Conservation (phyloP, 2,888 invertebrate species). For the Dryobota labecula region DNA sequence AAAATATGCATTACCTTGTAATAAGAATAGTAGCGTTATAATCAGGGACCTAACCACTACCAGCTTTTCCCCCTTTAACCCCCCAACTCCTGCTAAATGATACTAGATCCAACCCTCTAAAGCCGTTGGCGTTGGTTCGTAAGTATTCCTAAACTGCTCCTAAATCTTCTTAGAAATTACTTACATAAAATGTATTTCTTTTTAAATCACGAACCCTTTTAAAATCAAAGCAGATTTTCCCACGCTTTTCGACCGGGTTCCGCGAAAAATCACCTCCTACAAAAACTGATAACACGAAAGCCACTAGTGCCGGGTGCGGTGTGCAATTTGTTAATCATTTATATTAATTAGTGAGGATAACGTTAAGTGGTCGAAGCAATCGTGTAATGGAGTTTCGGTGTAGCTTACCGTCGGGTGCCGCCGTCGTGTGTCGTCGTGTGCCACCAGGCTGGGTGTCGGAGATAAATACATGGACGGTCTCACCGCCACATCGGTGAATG, state of each 20-base stretch:
- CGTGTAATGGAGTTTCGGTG: conserved; percentile 73
- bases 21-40: too few relatives aligned
- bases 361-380: conserved; percentile 70
- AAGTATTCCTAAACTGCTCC: not conserved
- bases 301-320: conserved; percentile 11
- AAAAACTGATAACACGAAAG: conserved; percentile 17
- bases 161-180: not conserved
- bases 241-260: not conserved
- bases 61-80: too few relatives aligned
- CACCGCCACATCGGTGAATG: conserved; percentile 10
- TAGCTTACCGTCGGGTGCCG: conserved; percentile 36
- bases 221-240: conserved; percentile 4
- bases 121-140: too few relatives aligned
- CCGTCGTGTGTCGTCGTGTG: conserved; percentile 19
- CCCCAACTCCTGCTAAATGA: too few relatives aligned
- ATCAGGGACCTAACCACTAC: too few relatives aligned
- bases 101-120: too few relatives aligned
- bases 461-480: conserved; percentile 40
- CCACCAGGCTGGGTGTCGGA: conserved; percentile 25
- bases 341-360: conserved; percentile 69
- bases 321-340: conserved; percentile 62
- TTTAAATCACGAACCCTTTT: not conserved
- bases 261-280: conserved; percentile 14
- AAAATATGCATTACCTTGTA: too few relatives aligned
- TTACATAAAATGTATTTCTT: not conserved